Evolutionary conservation across 1,140 invertebrate genomes (phyloP).

Genomic region (Bicyclus anynana): DNA sequence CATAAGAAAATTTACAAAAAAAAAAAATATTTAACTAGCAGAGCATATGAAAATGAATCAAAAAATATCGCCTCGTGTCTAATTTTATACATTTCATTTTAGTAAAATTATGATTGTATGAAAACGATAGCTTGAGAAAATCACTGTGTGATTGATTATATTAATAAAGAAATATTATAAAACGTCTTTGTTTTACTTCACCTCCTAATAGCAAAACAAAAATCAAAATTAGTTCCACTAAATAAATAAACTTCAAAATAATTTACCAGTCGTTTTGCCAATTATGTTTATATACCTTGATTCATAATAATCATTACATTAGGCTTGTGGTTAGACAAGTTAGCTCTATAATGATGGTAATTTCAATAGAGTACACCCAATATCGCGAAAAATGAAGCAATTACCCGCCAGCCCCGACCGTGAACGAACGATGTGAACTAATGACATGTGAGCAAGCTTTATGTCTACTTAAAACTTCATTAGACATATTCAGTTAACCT

Average conservation of each 20-base stretch:
- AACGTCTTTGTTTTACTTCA: constrained; percentile 7
- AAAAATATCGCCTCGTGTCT: constrained; percentile 27
- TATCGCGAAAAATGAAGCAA: constrained; percentile 9
- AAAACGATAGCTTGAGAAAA: constrained; percentile 25
- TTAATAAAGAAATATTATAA: constrained; percentile 22
- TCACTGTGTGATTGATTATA: constrained; percentile 51
- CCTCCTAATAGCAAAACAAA: too few species aligned
- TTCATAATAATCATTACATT: neutral
- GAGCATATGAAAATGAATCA: constrained; percentile 40
- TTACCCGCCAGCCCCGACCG: neutral
- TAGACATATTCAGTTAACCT: too few species aligned
- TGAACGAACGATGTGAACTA: neutral
- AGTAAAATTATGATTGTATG: constrained; percentile 32
- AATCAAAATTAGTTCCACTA: too few species aligned
- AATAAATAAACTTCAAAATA: too few species aligned
- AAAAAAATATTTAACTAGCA: neutral
- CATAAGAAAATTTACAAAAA: constrained; percentile 42
- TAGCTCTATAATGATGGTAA: constrained; percentile 6
- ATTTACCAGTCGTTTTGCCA: too few species aligned
- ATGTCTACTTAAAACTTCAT: too few species aligned
- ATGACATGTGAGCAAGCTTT: too few species aligned
- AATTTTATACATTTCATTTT: constrained; percentile 44
- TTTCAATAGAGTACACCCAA: neutral
- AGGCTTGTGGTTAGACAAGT: neutral
- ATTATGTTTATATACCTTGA: too few species aligned